Conservation (phyloP, 2,113 vertebrate species). For the Lepisosteus oculatus region DNA sequence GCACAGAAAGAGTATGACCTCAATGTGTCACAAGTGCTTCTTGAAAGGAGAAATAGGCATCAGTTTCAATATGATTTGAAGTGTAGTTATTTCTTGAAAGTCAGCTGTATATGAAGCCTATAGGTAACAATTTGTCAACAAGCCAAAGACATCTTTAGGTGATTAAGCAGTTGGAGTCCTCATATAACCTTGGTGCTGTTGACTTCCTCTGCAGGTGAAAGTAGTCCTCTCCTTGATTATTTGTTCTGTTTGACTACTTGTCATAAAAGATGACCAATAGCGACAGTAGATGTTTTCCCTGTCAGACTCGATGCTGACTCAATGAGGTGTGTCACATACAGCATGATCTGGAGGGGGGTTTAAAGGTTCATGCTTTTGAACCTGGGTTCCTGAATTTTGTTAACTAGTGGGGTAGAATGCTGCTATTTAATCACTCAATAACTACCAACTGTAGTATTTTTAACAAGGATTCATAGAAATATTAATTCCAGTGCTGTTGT, state of each 20-base stretch:
- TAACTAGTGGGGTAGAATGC: too few relatives aligned
- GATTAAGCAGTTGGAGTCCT: background rate
- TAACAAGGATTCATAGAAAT: too few relatives aligned
- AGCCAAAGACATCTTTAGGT: background rate
- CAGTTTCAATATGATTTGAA: background rate
- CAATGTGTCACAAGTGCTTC: conserved; percentile 16
- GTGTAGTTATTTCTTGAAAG: background rate
- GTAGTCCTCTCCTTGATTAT: background rate
- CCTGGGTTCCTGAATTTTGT: too few relatives aligned
- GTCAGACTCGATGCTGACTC: background rate
- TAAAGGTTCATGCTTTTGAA: too few relatives aligned
- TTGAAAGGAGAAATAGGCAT: background rate
- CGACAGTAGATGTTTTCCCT: background rate
- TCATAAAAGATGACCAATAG: background rate
- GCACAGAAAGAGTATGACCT: conserved; percentile 19
- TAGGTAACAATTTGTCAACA: background rate
- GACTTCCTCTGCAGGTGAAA: background rate
- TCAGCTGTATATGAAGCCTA: background rate
- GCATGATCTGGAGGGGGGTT: background rate
- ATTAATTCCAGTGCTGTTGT: too few relatives aligned
- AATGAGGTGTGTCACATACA: background rate
- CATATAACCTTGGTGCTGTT: background rate
- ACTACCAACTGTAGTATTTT: too few relatives aligned
- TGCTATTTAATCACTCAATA: too few relatives aligned
- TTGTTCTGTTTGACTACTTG: background rate